phyloP scores from a whole-genome alignment of 1,140 invertebrate species.

The Leptinotarsa defecta region DNA sequence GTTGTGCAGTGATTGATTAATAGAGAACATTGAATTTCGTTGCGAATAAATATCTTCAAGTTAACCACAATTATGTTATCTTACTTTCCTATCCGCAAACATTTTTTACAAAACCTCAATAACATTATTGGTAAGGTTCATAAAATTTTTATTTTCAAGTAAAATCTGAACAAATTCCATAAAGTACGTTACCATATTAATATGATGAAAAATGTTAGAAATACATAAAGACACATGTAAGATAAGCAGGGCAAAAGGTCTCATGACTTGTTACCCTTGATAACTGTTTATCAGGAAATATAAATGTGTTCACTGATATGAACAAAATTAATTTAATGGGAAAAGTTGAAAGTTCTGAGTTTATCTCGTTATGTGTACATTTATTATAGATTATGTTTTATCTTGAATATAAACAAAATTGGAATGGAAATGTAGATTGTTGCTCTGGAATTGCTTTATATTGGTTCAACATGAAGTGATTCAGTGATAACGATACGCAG shows the following conservation, averaged over 20 bases:
- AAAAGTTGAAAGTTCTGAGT: not conserved
- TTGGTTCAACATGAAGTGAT: not conserved
- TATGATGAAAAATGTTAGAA: not conserved
- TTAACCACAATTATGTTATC: too few relatives aligned
- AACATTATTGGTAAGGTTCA: not conserved
- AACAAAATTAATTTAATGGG: slow-evolving; percentile 6
- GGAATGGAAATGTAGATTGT: not conserved
- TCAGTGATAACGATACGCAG: too few relatives aligned
- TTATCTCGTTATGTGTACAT: slow-evolving; percentile 6
- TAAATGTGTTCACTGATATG: slow-evolving; percentile 8
- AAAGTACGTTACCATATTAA: not conserved
- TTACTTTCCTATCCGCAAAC: too few relatives aligned
- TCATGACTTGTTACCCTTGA: not conserved
- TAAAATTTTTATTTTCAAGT: not conserved
- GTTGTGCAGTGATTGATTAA: too few relatives aligned
- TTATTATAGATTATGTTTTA: not conserved
- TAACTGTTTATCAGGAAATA: slow-evolving; percentile 2
- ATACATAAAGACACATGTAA: not conserved
- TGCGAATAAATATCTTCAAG: too few relatives aligned
- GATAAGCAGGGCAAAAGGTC: not conserved
- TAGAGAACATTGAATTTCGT: too few relatives aligned
- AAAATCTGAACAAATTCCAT: not conserved
- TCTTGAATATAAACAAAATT: slow-evolving; percentile 1
- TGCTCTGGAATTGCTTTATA: not conserved
- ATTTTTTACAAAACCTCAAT: too few relatives aligned